Evolutionary conservation across 2,888 invertebrate species (phyloP), one percentile per base, ranked within the genome.

Genomic region (Ptychoptera albimana): DNA sequence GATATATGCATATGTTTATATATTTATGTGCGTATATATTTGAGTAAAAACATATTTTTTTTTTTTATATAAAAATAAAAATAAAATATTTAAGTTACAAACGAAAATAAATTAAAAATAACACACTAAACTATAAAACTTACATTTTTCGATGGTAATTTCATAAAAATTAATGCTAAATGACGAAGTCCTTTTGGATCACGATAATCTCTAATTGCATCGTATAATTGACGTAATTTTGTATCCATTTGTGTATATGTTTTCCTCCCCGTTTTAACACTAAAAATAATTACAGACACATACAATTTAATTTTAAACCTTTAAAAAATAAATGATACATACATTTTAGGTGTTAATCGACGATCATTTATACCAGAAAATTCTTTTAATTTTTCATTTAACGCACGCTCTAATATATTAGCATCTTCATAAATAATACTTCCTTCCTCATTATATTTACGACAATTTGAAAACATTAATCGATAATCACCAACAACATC

Each of bases 381-480:
- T 46, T 87, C 86, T 52, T 79, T 80, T 0, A 89, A 71, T 61
- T 86, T 88, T 46, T 86, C 85, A 60, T 79, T 78, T 50, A 96
- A 68, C 7, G 87, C 78, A 49, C 80, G 78, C 59, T 96, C 93
- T 44, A 97, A 69, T 29, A 81, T 75, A 56, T 81, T 86, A 2
- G 96, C 93, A 67, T 96, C 96, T 54, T 92, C 88, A 57, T 89
- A 94, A 52, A 98, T 93, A 60, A 84, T 79, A 0, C 96, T 97
- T 9, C 87, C 84, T 63, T 94, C 88, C 64, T 97, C 96, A 61
- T 98, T 98, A 64, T 91, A 98, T 53, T 87, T 86, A 0, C 93
- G 83, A 57, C 97, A 97, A 67, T 98, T 98, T 46, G 81, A 78
- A 65, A 98, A 97, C 94, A 98, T 94, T n/a, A 93, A 69, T 51